phyloP scores from a whole-genome alignment of 2,113 vertebrate species.

The Vulpes ferrilata region DNA sequence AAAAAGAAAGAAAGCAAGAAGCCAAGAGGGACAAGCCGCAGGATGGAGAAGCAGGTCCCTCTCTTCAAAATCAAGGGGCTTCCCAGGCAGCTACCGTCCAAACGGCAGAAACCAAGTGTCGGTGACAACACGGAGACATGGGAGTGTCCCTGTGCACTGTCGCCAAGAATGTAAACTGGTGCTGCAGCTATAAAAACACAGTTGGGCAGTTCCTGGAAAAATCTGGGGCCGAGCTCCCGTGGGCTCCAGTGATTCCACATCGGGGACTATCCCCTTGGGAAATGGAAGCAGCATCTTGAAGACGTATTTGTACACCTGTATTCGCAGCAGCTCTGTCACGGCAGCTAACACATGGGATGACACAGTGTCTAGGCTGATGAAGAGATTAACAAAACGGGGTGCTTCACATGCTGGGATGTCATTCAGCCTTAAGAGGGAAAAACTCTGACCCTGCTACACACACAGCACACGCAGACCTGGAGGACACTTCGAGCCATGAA shows the following conservation, averaged over 20 bases:
- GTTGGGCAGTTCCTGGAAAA: background rate
- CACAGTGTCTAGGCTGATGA: background rate
- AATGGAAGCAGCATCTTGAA: background rate
- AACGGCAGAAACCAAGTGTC: background rate
- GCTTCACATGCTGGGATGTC: background rate
- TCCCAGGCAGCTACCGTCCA: background rate
- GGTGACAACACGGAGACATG: fast-evolving
- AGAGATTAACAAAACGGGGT: background rate
- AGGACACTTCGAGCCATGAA: background rate
- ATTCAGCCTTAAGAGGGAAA: background rate
- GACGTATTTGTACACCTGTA: background rate
- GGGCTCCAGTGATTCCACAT: fast-evolving
- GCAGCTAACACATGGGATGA: too few relatives aligned
- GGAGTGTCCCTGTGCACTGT: background rate
- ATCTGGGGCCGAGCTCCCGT: background rate
- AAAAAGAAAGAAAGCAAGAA: background rate
- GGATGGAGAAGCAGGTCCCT: too few relatives aligned
- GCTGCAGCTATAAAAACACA: background rate
- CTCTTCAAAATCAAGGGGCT: background rate
- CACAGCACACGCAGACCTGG: background rate
- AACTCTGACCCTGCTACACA: background rate
- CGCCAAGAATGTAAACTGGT: too few relatives aligned
- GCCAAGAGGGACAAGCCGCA: background rate
- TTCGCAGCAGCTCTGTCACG: background rate
- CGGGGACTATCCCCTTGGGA: background rate